These are phyloP conservation scores for Drosophila nasuta DNA, from an alignment of 1,140 invertebrate genomes.

Conservation along the genomic window DNA sequence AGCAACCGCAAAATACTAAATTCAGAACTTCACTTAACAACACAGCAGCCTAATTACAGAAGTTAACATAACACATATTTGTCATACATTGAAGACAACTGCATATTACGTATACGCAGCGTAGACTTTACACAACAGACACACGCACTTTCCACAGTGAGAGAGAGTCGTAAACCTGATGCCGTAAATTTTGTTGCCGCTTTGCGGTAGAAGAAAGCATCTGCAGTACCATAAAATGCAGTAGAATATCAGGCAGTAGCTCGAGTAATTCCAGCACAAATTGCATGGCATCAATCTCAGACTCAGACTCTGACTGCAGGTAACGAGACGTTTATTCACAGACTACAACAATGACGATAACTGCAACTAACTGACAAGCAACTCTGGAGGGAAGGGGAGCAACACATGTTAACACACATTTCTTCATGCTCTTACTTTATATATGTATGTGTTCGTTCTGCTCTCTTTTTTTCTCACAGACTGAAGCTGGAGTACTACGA, in stretches of 20 bases:
- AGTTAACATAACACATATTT: constrained; percentile 2
- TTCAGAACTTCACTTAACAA: neutral
- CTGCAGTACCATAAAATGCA: constrained; percentile 73
- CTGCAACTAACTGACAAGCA: constrained; percentile 41
- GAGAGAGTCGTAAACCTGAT: constrained; percentile 37
- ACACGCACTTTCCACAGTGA: neutral
- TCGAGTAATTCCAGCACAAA: constrained; percentile 71
- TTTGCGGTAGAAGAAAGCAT: constrained; percentile 51
- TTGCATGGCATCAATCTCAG: constrained; percentile 79
- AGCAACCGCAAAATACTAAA: neutral
- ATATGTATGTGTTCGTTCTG: neutral
- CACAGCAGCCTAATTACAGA: constrained; percentile 7
- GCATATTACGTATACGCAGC: constrained; percentile 60
- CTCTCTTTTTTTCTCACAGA: constrained; percentile 85
- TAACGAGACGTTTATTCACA: constrained; percentile 63
- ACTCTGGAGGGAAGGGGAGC: neutral
- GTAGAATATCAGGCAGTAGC: constrained; percentile 40
- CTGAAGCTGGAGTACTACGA: constrained; percentile 93
- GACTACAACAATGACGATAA: constrained; percentile 26
- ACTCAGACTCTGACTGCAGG: constrained; percentile 46
- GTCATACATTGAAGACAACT: constrained; percentile 7
- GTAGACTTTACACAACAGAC: constrained; percentile 27
- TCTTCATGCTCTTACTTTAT: neutral
- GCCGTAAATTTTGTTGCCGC: constrained; percentile 65
- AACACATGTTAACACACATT: constrained; percentile 54